Evolutionary conservation across 2,113 vertebrate genomes (phyloP).

Genomic region (Scopus umbretta): DNA sequence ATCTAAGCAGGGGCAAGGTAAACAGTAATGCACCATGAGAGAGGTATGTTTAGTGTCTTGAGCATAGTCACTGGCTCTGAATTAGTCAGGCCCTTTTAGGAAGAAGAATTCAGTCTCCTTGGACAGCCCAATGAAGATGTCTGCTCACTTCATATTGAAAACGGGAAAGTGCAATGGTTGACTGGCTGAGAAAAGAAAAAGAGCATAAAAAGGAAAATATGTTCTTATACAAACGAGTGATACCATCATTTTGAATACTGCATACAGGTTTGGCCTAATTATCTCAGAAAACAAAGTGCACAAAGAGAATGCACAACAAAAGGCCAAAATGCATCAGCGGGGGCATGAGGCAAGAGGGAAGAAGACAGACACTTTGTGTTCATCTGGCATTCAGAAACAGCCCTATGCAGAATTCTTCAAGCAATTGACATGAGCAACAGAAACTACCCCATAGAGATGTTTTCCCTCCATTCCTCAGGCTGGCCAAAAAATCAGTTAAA

Average conservation of each 20-base stretch:
- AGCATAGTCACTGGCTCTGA: background rate
- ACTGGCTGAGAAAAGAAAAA: background rate
- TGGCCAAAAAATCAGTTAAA: background rate
- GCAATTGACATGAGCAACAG: background rate
- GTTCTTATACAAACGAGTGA: background rate
- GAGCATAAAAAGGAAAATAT: background rate
- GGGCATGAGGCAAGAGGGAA: background rate
- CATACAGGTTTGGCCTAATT: background rate
- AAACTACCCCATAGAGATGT: background rate
- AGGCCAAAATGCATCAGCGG: background rate
- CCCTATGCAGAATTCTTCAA: background rate
- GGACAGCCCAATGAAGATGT: background rate
- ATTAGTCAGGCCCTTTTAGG: background rate
- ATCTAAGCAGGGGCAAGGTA: background rate
- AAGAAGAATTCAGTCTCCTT: background rate
- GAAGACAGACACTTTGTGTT: fast-evolving
- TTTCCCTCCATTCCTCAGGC: background rate
- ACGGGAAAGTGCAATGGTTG: background rate
- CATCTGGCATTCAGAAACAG: background rate
- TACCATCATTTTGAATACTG: background rate
- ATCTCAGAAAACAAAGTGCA: background rate
- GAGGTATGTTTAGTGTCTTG: background rate
- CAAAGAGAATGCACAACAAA: background rate
- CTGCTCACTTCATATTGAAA: background rate
- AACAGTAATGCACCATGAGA: background rate